A percentile compares a stretch with the other conserved stretches of the same genome.
phyloP scores from a whole-genome alignment of 2,888 invertebrate genomes.

The Drosophila gaucha region DNA sequence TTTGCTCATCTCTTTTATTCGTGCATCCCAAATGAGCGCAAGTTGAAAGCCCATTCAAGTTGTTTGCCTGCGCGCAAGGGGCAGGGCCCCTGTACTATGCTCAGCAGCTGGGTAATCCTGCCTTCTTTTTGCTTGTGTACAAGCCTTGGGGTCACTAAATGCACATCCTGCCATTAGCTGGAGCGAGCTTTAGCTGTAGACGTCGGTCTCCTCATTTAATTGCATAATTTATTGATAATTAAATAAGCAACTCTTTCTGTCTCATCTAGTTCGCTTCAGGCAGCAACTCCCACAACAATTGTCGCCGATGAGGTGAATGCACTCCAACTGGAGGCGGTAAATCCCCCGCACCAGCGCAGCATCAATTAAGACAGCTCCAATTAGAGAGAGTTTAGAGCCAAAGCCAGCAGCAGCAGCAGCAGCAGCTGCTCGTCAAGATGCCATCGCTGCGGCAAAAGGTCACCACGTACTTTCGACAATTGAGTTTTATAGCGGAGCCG shows the following conservation, averaged over 20 bases:
- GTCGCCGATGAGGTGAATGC: conserved; percentile 62
- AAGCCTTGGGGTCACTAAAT: conserved; percentile 44
- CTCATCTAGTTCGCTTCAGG: conserved; percentile 22
- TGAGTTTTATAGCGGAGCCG: conserved; percentile 88
- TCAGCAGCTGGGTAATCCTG: conserved; percentile 7
- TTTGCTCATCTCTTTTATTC: neutral
- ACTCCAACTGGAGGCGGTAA: conserved; percentile 44
- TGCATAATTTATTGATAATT: conserved; percentile 79
- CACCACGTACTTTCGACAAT: conserved; percentile 89
- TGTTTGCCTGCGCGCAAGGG: conserved; percentile 2
- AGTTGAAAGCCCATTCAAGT: conserved; percentile 39
- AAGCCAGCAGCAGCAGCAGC: conserved; percentile 12
- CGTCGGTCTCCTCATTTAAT: conserved; percentile 51
- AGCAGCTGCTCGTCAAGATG: conserved; percentile 84
- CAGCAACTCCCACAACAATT: conserved; percentile 60
- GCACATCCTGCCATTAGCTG: conserved; percentile 64
- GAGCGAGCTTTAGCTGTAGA: neutral
- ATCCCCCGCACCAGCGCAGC: conserved; percentile 19
- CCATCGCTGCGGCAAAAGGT: conserved; percentile 90
- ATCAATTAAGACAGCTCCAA: conserved; percentile 50
- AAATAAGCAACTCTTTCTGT: conserved; percentile 48
- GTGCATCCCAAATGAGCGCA: conserved; percentile 38
- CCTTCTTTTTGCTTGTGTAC: conserved; percentile 19
- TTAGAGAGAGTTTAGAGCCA: conserved; percentile 40
- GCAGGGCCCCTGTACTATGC: neutral